A percentile compares a stretch with the other conserved stretches of the same genome.
Evolutionary conservation across 2,888 invertebrate species (phyloP).

Genomic region (Sycophila texana): DNA sequence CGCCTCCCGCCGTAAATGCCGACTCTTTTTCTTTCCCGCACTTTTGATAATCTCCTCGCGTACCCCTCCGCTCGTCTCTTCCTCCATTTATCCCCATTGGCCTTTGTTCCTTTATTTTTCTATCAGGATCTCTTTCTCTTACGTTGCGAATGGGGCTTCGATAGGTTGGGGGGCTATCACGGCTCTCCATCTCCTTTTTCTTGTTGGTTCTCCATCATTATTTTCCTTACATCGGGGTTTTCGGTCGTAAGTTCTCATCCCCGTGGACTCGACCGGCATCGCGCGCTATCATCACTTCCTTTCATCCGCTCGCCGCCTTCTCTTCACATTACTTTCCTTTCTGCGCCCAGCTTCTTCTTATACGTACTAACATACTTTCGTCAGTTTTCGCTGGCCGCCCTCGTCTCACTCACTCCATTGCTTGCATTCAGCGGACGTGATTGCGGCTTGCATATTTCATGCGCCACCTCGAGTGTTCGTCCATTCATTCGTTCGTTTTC

Average conservation of each 20-base stretch:
- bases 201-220: conserved; percentile 9
- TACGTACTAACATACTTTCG: conserved; percentile 52
- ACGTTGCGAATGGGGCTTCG: not conserved
- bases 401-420: conserved; percentile 17
- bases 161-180: not conserved
- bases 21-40: too few relatives aligned
- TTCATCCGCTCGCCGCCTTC: conserved; percentile 14
- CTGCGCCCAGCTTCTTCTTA: not conserved
- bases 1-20: too few relatives aligned
- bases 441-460: conserved; percentile 58
- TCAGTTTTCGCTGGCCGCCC: conserved; percentile 41
- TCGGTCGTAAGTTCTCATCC: conserved; percentile 9
- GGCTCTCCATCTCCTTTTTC: conserved; percentile 1
- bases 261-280: conserved; percentile 11
- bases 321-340: conserved; percentile 26
- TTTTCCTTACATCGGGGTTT: conserved; percentile 7
- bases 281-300: conserved; percentile 23
- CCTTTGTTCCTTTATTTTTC: conserved; percentile 39
- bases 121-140: conserved; percentile 23
- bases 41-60: not conserved
- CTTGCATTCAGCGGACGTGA: conserved; percentile 52
- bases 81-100: conserved; percentile 2
- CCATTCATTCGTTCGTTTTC: conserved; percentile 16
- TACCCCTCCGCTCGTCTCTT: not conserved
- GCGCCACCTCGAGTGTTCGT: conserved; percentile 19